Base-by-base conservation (phyloP, 2,797 vertebrate species). In the Nyctibius grandis region DNA sequence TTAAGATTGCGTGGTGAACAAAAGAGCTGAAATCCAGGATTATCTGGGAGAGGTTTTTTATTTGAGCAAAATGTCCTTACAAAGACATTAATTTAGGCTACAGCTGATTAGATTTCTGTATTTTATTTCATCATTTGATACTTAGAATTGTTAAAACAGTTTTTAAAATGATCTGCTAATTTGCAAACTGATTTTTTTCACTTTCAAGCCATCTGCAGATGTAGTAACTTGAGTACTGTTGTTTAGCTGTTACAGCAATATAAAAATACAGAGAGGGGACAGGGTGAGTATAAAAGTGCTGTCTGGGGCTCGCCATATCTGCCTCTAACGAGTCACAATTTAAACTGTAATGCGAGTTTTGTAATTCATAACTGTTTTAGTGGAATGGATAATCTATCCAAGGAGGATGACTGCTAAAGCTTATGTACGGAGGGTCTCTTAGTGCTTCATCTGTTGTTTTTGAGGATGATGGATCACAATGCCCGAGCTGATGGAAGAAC, bases 401-500 rank as follows among this genome's bases (percentile, higher is more conserved):
- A 5, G 48, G 65, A 76, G 78, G 38, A 8, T 29, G 38, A 12
- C 40, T 64, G 48, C 45, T 74, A n/a, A 34, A 48, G 47, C 44
- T 57, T 50, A 3, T 21, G 3, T 7, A 5, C 0, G 0, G 25
- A 61, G 36, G 9, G 34, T 21, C 76, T 80, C 31, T 25, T 73
- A 5, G 0, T 84, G 89, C 81, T n/a, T 76, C 64, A 14, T 28
- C 34, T 51, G 64, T 48, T 48, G 4, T 59, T 79, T 44, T 59
- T 0, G 2, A 89, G 75, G 33, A 8, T 6, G 13, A 20, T 0
- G 0, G 51, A 31, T 45, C 68, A 21, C 56, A 9, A 1, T 19
- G 42, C 29, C 70, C 0, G 1, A 45, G 44, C 34, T 5, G 5
- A 3, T 16, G 76, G 48, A 54, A 36, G 6, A n/a, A 87, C 9